These are phyloP conservation scores for Chaetoderma sp. DNA, from an alignment of 2,888 invertebrate species.

Conservation along the genomic window DNA sequence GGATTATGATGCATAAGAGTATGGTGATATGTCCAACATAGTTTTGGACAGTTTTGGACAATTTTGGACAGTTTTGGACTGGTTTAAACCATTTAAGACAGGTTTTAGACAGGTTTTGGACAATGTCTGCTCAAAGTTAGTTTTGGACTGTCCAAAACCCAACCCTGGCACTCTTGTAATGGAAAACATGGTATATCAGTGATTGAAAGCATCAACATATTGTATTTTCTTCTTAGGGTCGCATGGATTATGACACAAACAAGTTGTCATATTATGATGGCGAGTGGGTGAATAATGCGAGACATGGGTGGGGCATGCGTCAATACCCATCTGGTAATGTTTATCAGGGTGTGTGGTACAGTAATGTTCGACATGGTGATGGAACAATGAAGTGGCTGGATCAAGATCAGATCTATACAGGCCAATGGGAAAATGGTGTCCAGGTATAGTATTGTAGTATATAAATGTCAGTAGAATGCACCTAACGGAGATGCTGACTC, in stretches of 20 bases:
- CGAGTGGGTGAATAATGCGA: constrained; percentile 66
- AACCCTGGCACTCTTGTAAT: too few relatives aligned
- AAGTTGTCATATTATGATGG: constrained; percentile 68
- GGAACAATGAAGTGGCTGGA: constrained; percentile 70
- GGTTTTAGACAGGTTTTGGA: too few relatives aligned
- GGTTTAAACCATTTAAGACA: too few relatives aligned
- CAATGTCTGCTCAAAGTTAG: too few relatives aligned
- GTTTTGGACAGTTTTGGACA: too few relatives aligned
- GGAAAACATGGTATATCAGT: not conserved
- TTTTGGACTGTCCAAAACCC: too few relatives aligned
- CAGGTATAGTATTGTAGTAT: constrained; percentile 56
- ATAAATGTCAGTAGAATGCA: too few relatives aligned
- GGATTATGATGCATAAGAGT: too few relatives aligned
- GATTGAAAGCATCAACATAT: too few relatives aligned
- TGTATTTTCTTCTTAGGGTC: constrained; percentile 59
- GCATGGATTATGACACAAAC: constrained; percentile 66
- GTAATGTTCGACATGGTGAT: constrained; percentile 68
- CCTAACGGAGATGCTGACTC: too few relatives aligned
- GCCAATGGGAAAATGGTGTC: constrained; percentile 69
- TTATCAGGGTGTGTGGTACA: constrained; percentile 69
- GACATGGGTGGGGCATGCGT: constrained; percentile 66
- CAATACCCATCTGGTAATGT: constrained; percentile 66
- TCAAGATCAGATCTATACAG: constrained; percentile 66
- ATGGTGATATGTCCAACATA: too few relatives aligned
- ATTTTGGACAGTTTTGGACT: too few relatives aligned